A percentile compares a stretch with the other conserved stretches of the same genome.
phyloP scores from a whole-genome alignment of 1,140 invertebrate genomes.

The Mizuhopecten yessoensis region DNA sequence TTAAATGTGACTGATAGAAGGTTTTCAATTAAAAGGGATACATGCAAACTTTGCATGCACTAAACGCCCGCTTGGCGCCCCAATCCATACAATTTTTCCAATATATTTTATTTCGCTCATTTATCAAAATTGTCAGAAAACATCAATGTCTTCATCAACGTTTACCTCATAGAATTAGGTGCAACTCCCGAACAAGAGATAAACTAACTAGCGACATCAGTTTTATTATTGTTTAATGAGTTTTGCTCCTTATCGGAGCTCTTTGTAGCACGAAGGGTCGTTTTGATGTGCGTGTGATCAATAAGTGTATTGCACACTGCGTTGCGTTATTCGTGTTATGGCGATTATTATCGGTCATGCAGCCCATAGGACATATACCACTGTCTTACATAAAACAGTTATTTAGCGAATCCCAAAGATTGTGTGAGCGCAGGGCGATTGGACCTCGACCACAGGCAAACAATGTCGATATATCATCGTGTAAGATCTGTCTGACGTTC shows the following conservation, averaged over 20 bases:
- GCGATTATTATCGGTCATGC: background rate
- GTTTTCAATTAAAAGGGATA: background rate
- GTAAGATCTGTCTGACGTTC: background rate
- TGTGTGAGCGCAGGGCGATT: background rate
- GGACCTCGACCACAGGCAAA: background rate
- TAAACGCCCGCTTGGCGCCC: background rate
- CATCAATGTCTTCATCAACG: background rate
- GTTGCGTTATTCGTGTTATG: constrained; percentile 17
- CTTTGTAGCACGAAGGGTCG: constrained; percentile 28
- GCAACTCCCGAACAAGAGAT: background rate
- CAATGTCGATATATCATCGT: background rate
- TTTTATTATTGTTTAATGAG: constrained; percentile 40
- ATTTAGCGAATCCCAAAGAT: background rate
- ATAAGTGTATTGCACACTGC: constrained; percentile 6
- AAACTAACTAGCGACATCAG: constrained; percentile 25
- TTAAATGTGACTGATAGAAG: too few relatives aligned
- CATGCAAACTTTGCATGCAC: background rate
- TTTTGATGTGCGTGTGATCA: constrained; percentile 23
- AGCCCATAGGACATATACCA: background rate
- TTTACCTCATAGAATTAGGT: background rate
- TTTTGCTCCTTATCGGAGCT: background rate
- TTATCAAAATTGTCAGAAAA: constrained; percentile 12
- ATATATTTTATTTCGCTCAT: background rate
- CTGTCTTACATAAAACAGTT: constrained; percentile 7
- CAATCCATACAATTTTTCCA: background rate